phyloP scores from a whole-genome alignment of 2,797 vertebrate species.

The Aythya fuligula region DNA sequence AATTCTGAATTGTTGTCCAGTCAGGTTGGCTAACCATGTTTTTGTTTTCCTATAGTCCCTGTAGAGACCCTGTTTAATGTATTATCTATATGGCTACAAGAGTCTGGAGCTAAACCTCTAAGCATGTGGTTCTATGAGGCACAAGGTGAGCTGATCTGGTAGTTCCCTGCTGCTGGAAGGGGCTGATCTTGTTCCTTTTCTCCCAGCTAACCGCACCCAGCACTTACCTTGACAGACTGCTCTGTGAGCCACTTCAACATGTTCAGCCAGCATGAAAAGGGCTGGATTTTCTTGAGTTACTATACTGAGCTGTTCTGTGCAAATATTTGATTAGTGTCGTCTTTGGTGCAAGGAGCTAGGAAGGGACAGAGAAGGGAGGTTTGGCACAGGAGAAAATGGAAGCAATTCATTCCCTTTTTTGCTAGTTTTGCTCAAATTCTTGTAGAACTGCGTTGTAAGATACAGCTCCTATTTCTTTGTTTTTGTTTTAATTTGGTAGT shows the following conservation, averaged over 20 bases:
- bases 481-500: too few species aligned
- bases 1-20: background rate
- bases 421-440: background rate
- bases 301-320: background rate
- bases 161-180: background rate
- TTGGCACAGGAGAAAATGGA: background rate
- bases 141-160: background rate
- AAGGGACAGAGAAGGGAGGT: background rate
- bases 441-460: background rate
- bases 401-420: background rate
- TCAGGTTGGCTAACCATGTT: rapidly evolving
- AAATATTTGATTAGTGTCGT: background rate
- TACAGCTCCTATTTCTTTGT: background rate
- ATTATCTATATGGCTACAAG: background rate
- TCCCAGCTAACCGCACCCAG: background rate
- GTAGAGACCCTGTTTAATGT: rapidly evolving
- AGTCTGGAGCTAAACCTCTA: background rate
- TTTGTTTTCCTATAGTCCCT: background rate
- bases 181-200: background rate
- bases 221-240: background rate
- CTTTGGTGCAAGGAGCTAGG: background rate
- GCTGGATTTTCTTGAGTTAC: background rate
- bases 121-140: background rate
- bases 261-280: background rate
- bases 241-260: background rate